Percentiles rank a stretch among this genome's conserved stretches.
Evolutionary conservation across 2,797 vertebrate species (phyloP).

Genomic region (Hydrocynus forskahlii): DNA sequence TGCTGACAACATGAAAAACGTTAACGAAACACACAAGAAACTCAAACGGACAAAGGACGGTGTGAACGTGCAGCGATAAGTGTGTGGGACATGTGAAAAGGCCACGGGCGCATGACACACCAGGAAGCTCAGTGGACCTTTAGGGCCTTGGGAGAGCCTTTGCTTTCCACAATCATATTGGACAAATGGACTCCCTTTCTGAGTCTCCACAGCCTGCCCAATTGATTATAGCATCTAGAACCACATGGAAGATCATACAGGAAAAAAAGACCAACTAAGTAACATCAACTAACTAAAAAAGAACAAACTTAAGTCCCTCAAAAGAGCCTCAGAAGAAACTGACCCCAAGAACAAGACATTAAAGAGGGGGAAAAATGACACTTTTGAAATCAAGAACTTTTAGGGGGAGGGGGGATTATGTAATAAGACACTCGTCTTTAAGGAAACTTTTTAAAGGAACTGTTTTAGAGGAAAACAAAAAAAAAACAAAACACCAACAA

Average conservation of each 20-base stretch:
- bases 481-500: conserved; percentile 61
- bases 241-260: conserved; percentile 40
- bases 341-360: conserved; percentile 35
- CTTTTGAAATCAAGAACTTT: conserved; percentile 55
- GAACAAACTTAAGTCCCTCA: conserved; percentile 23
- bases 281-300: conserved; percentile 19
- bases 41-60: conserved; percentile 54
- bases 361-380: conserved; percentile 16
- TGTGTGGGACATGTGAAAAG: conserved; percentile 42
- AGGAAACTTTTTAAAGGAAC: conserved; percentile 58
- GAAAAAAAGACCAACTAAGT: conserved; percentile 16
- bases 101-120: conserved; percentile 34
- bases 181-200: conserved; percentile 32
- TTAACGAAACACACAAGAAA: conserved; percentile 74
- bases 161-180: conserved; percentile 44
- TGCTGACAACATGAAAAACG: conserved; percentile 85
- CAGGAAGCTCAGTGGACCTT: conserved; percentile 51
- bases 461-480: conserved; percentile 63
- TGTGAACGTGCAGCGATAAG: conserved; percentile 37
- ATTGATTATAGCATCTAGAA: conserved; percentile 44
- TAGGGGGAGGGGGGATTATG: conserved; percentile 36
- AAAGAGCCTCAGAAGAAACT: conserved; percentile 33
- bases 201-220: conserved; percentile 42
- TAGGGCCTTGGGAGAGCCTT: conserved; percentile 54
- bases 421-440: conserved; percentile 48